phyloP scores from a whole-genome alignment of 2,888 invertebrate species.

The Heteropelma amictum region DNA sequence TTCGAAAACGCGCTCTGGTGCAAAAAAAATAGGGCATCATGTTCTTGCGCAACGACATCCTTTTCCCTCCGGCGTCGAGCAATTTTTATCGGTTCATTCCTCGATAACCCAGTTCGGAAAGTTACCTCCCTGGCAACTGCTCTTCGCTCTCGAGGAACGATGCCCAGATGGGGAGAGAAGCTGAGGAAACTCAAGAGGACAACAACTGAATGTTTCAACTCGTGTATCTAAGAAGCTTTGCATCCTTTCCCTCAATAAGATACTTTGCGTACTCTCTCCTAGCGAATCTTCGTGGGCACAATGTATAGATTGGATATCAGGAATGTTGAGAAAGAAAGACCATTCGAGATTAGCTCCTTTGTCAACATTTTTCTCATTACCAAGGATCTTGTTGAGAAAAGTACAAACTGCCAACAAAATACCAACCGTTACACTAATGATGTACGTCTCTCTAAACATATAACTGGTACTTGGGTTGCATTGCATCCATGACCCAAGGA shows the following conservation, averaged over 20 bases:
- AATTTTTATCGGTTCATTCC: constrained; percentile 35
- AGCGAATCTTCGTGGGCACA: neutral
- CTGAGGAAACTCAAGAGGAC: neutral
- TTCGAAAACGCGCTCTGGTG: neutral
- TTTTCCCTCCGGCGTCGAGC: constrained; percentile 7
- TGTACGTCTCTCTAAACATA: too few relatives aligned
- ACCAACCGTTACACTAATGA: too few relatives aligned
- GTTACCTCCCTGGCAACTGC: constrained; percentile 10
- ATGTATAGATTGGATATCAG: neutral
- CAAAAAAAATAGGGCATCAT: neutral
- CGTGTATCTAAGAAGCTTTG: neutral
- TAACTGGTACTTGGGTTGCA: too few relatives aligned
- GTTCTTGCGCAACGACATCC: constrained; percentile 14
- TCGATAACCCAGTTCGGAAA: constrained; percentile 16
- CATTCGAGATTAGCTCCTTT: neutral
- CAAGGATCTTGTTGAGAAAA: too few relatives aligned
- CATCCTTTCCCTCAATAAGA: neutral
- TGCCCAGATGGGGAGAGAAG: neutral
- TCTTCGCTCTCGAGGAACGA: neutral
- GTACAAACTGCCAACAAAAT: too few relatives aligned
- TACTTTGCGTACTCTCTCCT: neutral
- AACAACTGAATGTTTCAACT: constrained; percentile 4
- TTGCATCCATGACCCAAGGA: too few relatives aligned
- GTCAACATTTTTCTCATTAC: neutral
- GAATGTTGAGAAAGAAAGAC: neutral